Evolutionary conservation across 1,140 invertebrate species (phyloP).

Genomic region (Goniozus legneri): DNA sequence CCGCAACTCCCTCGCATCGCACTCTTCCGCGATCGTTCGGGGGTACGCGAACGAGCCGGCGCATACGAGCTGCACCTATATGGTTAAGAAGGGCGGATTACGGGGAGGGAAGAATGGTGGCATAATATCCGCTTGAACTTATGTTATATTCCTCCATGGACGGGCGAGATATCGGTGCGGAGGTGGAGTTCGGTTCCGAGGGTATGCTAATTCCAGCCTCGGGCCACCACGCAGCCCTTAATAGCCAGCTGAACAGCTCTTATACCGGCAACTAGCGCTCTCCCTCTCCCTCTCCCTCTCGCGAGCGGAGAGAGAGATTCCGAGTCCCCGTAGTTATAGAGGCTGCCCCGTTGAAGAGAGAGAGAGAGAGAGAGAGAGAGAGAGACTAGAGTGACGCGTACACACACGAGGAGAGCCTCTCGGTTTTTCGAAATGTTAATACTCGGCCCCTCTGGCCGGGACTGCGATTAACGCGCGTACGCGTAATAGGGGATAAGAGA

Average conservation of each 20-base stretch:
- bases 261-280: conserved; percentile 44
- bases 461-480: no score
- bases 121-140: conserved; percentile 54
- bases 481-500: no score
- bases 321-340: conserved; percentile 30
- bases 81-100: conserved; percentile 40
- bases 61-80: conserved; percentile 33
- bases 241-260: conserved; percentile 49
- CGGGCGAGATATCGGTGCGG: conserved; percentile 44
- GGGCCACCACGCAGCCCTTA: conserved; percentile 55
- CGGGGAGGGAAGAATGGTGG: conserved; percentile 46
- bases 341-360: conserved; percentile 2
- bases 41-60: conserved; percentile 21
- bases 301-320: no score
- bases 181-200: conserved; percentile 50
- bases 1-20: no score
- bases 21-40: no score
- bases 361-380: neutral
- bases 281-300: no score
- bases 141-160: conserved; percentile 47
- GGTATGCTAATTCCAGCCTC: conserved; percentile 54
- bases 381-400: no score
- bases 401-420: no score
- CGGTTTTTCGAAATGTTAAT: no score
- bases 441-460: no score